Percentiles rank a stretch among this genome's conserved stretches.
Evolutionary conservation across 2,797 vertebrate species (phyloP).

Genomic region (Neopelma chrysocephalum): DNA sequence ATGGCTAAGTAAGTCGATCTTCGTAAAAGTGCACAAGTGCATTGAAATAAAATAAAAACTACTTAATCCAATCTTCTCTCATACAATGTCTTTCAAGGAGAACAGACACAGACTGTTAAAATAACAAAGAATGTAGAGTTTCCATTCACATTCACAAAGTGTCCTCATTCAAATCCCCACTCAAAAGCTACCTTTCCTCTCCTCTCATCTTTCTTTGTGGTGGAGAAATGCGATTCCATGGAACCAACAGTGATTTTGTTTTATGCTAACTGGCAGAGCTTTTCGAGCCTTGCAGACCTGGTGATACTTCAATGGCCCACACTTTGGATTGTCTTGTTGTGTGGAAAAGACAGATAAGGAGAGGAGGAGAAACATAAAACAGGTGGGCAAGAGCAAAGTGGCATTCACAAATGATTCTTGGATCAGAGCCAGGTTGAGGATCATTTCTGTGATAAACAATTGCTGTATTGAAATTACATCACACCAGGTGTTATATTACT

Average conservation of each 20-base stretch:
- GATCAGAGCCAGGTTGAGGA: constrained; percentile 70
- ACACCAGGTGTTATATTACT: constrained; percentile 79
- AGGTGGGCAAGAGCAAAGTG: constrained; percentile 83
- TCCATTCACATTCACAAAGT: constrained; percentile 94
- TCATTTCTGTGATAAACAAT: constrained; percentile 68
- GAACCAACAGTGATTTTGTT: constrained; percentile 85
- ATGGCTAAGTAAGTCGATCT: constrained; percentile 85
- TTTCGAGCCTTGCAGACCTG: constrained; percentile 83
- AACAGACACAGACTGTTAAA: constrained; percentile 98
- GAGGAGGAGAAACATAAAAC: constrained; percentile 90
- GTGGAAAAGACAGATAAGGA: constrained; percentile 84
- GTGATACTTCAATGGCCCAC: constrained; percentile 92
- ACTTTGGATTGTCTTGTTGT: constrained; percentile 88
- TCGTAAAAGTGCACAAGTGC: constrained; percentile 83
- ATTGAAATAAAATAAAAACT: constrained; percentile 90
- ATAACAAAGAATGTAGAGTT: constrained; percentile 95
- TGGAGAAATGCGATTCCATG: constrained; percentile 84
- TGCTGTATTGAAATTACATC: constrained; percentile 77
- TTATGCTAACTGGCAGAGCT: constrained; percentile 86
- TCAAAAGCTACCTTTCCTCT: constrained; percentile 89
- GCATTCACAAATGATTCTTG: constrained; percentile 85
- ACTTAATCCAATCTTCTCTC: constrained; percentile 85
- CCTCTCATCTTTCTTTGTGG: constrained; percentile 86
- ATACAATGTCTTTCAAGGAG: constrained; percentile 85
- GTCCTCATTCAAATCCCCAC: constrained; percentile 89